Base-by-base conservation (phyloP, 64 coral and sea anemone genomes). In the Dendrophyllia cribrosa region DNA sequence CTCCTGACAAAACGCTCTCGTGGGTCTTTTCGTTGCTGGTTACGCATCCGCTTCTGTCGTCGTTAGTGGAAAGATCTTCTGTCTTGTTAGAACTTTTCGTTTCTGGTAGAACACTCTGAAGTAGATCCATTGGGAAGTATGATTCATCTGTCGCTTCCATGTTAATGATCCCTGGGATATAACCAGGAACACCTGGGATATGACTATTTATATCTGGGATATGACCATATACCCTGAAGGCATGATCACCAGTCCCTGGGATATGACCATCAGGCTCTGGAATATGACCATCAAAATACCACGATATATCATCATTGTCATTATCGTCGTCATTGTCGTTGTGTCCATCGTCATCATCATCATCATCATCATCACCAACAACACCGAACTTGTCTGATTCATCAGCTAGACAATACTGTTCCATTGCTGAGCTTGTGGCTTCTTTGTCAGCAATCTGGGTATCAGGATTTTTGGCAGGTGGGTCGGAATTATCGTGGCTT, bases 271-370 rank as follows among this genome's bases (percentile, higher is more conserved):
- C 48, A 76, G 16, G 14, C 74, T 17, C 77, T 80, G 77, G 25
- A 25, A 51, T 84, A 67, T 63, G 61, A 23, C 61, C 80, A 68
- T 84, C 62, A 51, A 84, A 84, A 68, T 84, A 84, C 80, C 80
- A 84, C 51, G 80, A 84, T 67, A 68, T 23, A 65, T 84, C 62
- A 23, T 55, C 58, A 43, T 67, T 61, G 50, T 49, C 80, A 1
- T 11, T 43, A 84, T 2, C 61, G 51, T 9, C 11, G 16, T 19
- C 13, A 14, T 2, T 43, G 20, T 49, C 72, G 48, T 22, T 25
- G 6, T 69, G 17, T 19, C 66, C 22, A 25, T 25, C 66, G 7
- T 64, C 4, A 4, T 49, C 72, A 75, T 22, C n/a, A 9, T 69
- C 7, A 7, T 20, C 22, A 25, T 25, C 66, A 56, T 12, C 53